Evolutionary conservation across 2,113 vertebrate genomes (phyloP), one percentile per base, ranked within the genome.

Genomic region (Cyprichromis sp.): DNA sequence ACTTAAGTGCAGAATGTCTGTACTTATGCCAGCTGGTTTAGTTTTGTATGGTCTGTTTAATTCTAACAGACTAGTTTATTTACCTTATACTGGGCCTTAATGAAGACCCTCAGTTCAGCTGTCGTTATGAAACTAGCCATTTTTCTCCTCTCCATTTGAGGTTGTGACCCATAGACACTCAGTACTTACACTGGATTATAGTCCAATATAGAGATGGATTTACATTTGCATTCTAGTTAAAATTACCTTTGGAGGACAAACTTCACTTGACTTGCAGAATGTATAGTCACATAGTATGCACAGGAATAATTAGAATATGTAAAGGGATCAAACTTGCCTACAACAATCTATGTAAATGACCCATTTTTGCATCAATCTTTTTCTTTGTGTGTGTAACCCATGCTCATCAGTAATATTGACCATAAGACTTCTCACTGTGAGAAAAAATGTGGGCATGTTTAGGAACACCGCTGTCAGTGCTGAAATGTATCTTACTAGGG

Each of bases 401-500:
- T 31, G 89, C 89, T 95, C 85, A 85, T 93, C 91, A 89, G 90
- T 45, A 52, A 87, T 89, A 88, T 88, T 93, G 92, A 91, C 93
- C 92, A 89, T 82, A 88, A 90, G 94, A 93, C 86, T 81, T 91
- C 90, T 91, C 47, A 66, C 85, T 31, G 81, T 61, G 92, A 94
- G 83, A 26, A 47, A 57, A 86, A 94, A 92, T 93, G 83, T 90
- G 90, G 84, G 81, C 87, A 71, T 93, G 93, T 91, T 91, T 89
- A 87, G 88, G 82, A 93, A 87, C 86, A 87, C 83, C 55, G 63
- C 92, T 93, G 92, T 91, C 94, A 85, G 82, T 84, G 88, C 86
- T 94, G 87, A 93, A 96, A 94, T 91, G 87, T 93, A 88, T 93
- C 91, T 61, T 94, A 90, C 91, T 89, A 68, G 96, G 94, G 96